Percentiles rank a stretch among this genome's conserved stretches.
These are phyloP conservation scores for Stenoptilia bipunctidactyla DNA, from an alignment of 2,888 invertebrate genomes.

Conservation along the genomic window DNA sequence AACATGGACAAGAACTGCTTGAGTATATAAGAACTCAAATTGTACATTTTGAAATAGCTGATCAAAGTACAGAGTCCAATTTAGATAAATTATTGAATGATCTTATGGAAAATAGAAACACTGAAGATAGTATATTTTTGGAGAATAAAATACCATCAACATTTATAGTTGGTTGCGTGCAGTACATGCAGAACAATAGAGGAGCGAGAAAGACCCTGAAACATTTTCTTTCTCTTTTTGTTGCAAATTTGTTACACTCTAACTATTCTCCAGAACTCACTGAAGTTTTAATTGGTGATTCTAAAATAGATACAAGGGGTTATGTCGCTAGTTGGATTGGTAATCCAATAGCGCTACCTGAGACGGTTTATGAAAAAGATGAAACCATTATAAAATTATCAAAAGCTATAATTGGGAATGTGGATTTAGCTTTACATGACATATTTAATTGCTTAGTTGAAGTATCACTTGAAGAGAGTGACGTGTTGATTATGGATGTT, in stretches of 20 bases:
- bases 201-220: constrained; percentile 43
- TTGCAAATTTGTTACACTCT: constrained; percentile 71
- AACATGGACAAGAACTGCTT: constrained; percentile 36
- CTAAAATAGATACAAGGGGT: constrained; percentile 48
- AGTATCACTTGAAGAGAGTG: constrained; percentile 24
- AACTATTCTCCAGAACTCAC: constrained; percentile 69
- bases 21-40: constrained; percentile 42
- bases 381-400: constrained; percentile 43
- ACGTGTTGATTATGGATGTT: constrained; percentile 25
- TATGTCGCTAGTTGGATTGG: constrained; percentile 67
- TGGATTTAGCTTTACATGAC: constrained; percentile 30
- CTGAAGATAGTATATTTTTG: constrained; percentile 39
- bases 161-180: constrained; percentile 53
- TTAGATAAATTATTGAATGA: constrained; percentile 48
- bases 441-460: constrained; percentile 39
- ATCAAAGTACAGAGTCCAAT: constrained; percentile 33
- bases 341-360: constrained; percentile 33
- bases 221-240: constrained; percentile 47
- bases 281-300: constrained; percentile 56
- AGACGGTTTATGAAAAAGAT: constrained; percentile 34
- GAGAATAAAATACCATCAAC: constrained; percentile 52
- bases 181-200: constrained; percentile 39
- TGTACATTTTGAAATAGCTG: constrained; percentile 43
- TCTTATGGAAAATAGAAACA: constrained; percentile 40
- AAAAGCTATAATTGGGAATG: constrained; percentile 42